A percentile compares a stretch with the other conserved stretches of the same genome.
Conservation (phyloP, 2,113 vertebrate genomes). For the Sceloporus tristichus region DNA sequence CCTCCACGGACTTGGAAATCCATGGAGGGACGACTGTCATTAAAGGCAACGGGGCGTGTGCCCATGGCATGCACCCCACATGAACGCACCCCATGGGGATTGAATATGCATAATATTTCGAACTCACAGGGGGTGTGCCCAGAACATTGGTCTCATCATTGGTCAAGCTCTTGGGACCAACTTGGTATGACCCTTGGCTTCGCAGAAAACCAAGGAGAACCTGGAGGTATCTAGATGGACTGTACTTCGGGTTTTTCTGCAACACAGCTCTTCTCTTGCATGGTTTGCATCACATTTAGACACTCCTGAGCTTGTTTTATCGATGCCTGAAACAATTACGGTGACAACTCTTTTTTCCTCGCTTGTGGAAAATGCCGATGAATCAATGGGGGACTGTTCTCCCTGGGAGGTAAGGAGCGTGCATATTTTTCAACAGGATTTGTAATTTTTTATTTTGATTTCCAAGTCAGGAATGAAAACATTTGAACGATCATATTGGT, state of each 20-base stretch:
- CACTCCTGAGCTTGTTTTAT: not conserved
- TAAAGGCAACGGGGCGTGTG: too few relatives aligned
- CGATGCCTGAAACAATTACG: not conserved
- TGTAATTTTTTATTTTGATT: constrained; percentile 75
- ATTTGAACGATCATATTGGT: constrained; percentile 61
- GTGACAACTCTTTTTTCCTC: not conserved
- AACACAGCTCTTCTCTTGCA: not conserved
- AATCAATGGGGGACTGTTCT: constrained; percentile 37
- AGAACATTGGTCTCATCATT: too few relatives aligned
- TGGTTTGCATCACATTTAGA: fast-evolving
- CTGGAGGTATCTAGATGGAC: not conserved
- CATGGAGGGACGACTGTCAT: too few relatives aligned
- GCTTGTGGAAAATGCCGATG: fast-evolving
- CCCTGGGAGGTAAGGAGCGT: constrained; percentile 64
- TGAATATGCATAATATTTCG: too few relatives aligned
- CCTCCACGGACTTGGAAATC: too few relatives aligned
- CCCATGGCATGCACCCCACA: too few relatives aligned
- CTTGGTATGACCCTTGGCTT: too few relatives aligned
- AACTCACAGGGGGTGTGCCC: too few relatives aligned
- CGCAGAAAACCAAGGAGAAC: too few relatives aligned
- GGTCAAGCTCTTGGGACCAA: too few relatives aligned
- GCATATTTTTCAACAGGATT: constrained; percentile 81
- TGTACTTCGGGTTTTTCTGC: too few relatives aligned
- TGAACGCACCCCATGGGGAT: too few relatives aligned
- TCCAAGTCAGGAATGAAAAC: constrained; percentile 80